These are phyloP conservation scores for Acrocera orbiculus DNA, from an alignment of 2,888 invertebrate genomes.

Conservation along the genomic window DNA sequence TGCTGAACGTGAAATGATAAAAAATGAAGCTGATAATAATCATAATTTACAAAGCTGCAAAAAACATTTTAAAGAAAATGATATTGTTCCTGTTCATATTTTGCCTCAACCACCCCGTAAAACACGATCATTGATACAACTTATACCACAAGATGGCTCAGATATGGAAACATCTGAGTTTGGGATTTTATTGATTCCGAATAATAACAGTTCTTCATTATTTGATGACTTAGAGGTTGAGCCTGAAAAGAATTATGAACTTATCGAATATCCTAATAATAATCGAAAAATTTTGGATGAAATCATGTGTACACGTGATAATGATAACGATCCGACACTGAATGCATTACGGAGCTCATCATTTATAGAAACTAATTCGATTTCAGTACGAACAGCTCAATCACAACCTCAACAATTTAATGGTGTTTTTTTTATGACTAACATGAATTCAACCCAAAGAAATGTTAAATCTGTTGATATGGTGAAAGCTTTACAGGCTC, in stretches of 20 bases:
- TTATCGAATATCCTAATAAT: constrained; percentile 22
- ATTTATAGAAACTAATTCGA: constrained; percentile 5
- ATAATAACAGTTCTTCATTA: constrained; percentile 35
- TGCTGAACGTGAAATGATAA: constrained; percentile 48
- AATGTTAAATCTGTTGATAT: constrained; percentile 32
- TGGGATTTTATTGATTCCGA: constrained; percentile 32
- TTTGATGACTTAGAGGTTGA: constrained; percentile 38
- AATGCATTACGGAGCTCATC: constrained; percentile 26
- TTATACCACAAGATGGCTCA: constrained; percentile 37
- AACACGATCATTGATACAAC: constrained; percentile 50
- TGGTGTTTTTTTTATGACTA: constrained; percentile 39
- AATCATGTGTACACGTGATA: constrained; percentile 36
- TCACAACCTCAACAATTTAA: constrained; percentile 34
- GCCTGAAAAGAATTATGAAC: constrained; percentile 28
- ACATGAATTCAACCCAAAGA: constrained; percentile 33
- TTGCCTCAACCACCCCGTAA: constrained; percentile 67
- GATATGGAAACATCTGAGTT: constrained; percentile 30
- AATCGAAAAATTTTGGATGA: constrained; percentile 42
- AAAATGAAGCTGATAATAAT: constrained; percentile 26
- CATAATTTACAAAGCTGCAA: constrained; percentile 27
- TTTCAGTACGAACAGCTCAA: constrained; percentile 3
- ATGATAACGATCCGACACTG: constrained; percentile 28
- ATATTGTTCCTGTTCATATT: constrained; percentile 59
- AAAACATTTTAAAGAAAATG: constrained; percentile 34
- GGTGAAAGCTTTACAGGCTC: constrained; percentile 38